Conservation (phyloP, 1,140 invertebrate genomes). For the Varroa destructor region DNA sequence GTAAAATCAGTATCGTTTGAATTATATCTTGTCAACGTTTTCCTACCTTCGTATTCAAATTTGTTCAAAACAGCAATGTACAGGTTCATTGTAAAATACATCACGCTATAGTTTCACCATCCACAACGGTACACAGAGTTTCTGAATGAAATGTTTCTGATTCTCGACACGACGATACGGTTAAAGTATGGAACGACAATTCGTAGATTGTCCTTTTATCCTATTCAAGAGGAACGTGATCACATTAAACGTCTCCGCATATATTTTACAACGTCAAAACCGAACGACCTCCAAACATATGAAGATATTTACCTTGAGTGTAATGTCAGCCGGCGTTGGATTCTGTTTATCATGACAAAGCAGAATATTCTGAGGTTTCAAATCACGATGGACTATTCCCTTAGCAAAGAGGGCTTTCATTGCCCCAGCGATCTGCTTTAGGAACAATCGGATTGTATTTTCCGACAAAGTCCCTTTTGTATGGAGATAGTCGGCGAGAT, state of each 20-base stretch:
- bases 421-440: conserved; percentile 86
- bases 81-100: too few relatives aligned
- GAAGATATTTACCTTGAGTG: conserved; percentile 58
- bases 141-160: too few relatives aligned
- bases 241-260: too few relatives aligned
- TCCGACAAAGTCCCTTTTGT: conserved; percentile 85
- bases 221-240: too few relatives aligned
- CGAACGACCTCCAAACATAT: too few relatives aligned
- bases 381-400: conserved; percentile 93
- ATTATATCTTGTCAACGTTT: conserved; percentile 26
- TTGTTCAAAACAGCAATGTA: too few relatives aligned
- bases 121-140: too few relatives aligned
- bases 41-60: neutral
- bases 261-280: too few relatives aligned
- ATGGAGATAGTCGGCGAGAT: conserved; percentile 91
- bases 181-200: too few relatives aligned
- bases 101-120: too few relatives aligned
- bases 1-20: neutral
- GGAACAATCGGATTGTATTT: conserved; percentile 85
- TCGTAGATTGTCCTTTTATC: too few relatives aligned
- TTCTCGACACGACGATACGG: too few relatives aligned
- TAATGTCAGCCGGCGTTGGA: conserved; percentile 77
- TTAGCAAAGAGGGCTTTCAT: conserved; percentile 91
- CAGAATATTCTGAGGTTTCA: conserved; percentile 95
- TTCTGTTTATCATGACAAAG: conserved; percentile 58